phyloP scores from a whole-genome alignment of 37 sponge, comb jelly and placozoan species.

The Eunapius fragilis region DNA sequence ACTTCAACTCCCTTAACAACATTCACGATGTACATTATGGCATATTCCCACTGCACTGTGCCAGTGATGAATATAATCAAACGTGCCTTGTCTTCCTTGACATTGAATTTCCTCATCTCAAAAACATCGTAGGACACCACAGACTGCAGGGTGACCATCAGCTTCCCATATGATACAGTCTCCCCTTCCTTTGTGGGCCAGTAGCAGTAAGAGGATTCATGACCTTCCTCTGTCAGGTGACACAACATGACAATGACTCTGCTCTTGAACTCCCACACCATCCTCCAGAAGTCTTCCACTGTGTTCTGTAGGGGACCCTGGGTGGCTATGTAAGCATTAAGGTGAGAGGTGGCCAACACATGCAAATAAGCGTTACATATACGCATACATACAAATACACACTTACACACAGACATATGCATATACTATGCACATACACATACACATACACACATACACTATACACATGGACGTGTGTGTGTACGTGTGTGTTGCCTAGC shows the following conservation, averaged over 20 bases:
- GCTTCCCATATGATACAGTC: constrained; percentile 3
- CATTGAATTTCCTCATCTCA: constrained; percentile 14
- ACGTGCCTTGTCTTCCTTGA: constrained; percentile 55
- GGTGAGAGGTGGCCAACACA: background rate
- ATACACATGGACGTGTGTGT: background rate
- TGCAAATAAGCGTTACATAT: background rate
- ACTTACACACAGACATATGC: background rate
- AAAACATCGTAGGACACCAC: constrained; percentile 13
- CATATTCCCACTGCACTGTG: too few relatives aligned
- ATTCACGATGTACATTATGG: too few relatives aligned
- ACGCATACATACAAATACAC: background rate
- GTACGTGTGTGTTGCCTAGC: background rate
- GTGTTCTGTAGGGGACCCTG: constrained; percentile 67
- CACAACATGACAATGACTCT: constrained; percentile 65
- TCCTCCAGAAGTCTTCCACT: constrained; percentile 63
- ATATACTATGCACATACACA: background rate
- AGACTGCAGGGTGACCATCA: constrained; percentile 66
- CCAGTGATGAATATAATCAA: too few relatives aligned
- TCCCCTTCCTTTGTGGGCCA: constrained; percentile 49
- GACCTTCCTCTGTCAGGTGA: constrained; percentile 10
- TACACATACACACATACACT: background rate
- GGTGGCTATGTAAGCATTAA: constrained; percentile 66
- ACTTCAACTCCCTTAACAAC: too few relatives aligned
- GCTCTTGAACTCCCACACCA: constrained; percentile 73
- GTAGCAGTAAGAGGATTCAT: constrained; percentile 44